These are phyloP conservation scores for Anoplius nigerrimus DNA, from an alignment of 2,888 invertebrate genomes.

Conservation along the genomic window DNA sequence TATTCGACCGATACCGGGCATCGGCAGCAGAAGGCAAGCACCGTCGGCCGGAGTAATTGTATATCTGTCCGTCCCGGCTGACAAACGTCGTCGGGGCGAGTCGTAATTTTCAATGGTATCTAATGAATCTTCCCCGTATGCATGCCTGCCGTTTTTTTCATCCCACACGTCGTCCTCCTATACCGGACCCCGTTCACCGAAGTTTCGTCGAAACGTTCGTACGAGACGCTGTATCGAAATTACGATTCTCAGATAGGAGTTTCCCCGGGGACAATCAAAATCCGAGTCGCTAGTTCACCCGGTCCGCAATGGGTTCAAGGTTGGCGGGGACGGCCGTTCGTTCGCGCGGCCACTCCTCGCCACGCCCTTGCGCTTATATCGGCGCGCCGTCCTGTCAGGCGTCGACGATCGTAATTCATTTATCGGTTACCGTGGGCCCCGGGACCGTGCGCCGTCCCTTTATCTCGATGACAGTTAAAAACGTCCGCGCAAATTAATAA, in stretches of 20 bases:
- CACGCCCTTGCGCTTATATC: conserved; percentile 52
- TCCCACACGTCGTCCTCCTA: neutral
- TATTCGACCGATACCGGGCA: no score
- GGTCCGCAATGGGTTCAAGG: conserved; percentile 49
- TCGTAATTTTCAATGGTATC: no score
- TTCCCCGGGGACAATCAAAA: no score
- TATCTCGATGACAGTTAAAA: conserved; percentile 49
- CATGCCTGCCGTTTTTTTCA: no score
- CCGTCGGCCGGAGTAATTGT: conserved; percentile 1
- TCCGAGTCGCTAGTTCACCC: no score
- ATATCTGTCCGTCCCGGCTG: neutral
- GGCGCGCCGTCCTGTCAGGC: conserved; percentile 40
- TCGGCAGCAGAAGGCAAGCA: neutral
- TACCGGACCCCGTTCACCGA: no score
- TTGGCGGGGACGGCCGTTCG: conserved; percentile 44
- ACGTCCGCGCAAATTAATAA: conserved; percentile 52
- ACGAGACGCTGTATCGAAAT: conserved; percentile 10
- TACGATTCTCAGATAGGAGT: neutral
- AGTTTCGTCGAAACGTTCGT: no score
- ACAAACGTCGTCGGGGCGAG: no score
- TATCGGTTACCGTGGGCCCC: conserved; percentile 47
- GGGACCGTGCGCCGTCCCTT: conserved; percentile 21
- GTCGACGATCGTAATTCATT: conserved; percentile 49
- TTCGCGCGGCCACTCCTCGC: conserved; percentile 51
- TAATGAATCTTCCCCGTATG: no score